These are phyloP conservation scores for Petrocephalus sullivani DNA, from an alignment of 2,797 vertebrate species.

Conservation along the genomic window DNA sequence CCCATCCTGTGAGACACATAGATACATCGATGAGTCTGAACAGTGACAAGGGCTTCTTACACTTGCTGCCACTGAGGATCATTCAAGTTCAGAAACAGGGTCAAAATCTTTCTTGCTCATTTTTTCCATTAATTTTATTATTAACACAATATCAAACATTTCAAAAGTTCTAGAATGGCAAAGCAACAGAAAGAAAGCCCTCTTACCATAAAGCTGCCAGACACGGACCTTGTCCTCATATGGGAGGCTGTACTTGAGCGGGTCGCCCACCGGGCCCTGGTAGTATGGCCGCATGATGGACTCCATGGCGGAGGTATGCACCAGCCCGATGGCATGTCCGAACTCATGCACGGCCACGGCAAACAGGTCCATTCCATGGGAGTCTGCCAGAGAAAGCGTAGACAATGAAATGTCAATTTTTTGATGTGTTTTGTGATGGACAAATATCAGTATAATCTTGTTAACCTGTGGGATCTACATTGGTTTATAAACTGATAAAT, in stretches of 20 bases:
- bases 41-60: neutral
- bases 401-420: neutral
- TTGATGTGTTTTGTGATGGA: neutral
- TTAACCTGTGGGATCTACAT: neutral
- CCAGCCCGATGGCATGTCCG: constrained; percentile 90
- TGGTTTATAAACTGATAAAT: neutral
- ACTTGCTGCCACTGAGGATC: neutral
- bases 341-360: constrained; percentile 95
- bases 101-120: neutral
- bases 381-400: constrained; percentile 56
- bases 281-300: constrained; percentile 98
- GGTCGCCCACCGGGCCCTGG: constrained; percentile 92
- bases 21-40: neutral
- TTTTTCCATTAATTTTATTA: neutral
- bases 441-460: neutral
- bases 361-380: constrained; percentile 89
- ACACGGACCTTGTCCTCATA: constrained; percentile 89
- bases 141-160: neutral
- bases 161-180: neutral
- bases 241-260: constrained; percentile 85
- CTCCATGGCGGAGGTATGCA: constrained; percentile 79
- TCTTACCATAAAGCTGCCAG: constrained; percentile 91
- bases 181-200: neutral
- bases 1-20: neutral
- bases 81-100: neutral